phyloP scores from a whole-genome alignment of 1,140 invertebrate genomes.

The Pinna nobilis region DNA sequence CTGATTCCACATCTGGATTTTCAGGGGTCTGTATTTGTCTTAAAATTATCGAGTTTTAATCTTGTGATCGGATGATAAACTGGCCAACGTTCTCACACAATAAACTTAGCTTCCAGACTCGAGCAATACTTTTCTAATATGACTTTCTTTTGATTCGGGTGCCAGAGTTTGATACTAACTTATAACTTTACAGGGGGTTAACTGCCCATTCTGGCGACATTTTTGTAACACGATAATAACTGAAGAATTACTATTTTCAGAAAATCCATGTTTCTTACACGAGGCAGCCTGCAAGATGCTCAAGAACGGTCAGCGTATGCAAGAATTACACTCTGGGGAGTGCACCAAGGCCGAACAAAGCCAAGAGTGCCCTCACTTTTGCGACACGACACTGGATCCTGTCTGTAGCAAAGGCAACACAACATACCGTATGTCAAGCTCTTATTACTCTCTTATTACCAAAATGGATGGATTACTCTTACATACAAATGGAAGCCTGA shows the following conservation, averaged over 20 bases:
- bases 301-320: conserved; percentile 1
- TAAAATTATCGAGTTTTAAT: too few species aligned
- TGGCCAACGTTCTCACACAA: too few species aligned
- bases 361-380: conserved; percentile 19
- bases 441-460: too few species aligned
- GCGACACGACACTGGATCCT: conserved; percentile 27
- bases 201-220: not conserved
- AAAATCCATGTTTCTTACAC: conserved; percentile 26
- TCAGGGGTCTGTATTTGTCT: too few species aligned
- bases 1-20: too few species aligned
- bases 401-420: conserved; percentile 36
- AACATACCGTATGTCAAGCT: conserved; percentile 39
- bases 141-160: too few species aligned
- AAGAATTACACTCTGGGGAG: conserved; percentile 15
- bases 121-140: too few species aligned
- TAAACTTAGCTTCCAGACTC: too few species aligned
- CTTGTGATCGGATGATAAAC: too few species aligned
- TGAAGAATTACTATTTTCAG: conserved; percentile 1
- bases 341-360: conserved; percentile 11
- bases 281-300: conserved; percentile 21
- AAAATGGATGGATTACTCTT: too few species aligned
- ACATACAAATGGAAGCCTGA: too few species aligned
- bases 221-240: not conserved
- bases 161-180: too few species aligned
- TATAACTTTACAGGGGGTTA: not conserved